phyloP scores from a whole-genome alignment of 2,113 vertebrate species.

The Eidolon helvum region DNA sequence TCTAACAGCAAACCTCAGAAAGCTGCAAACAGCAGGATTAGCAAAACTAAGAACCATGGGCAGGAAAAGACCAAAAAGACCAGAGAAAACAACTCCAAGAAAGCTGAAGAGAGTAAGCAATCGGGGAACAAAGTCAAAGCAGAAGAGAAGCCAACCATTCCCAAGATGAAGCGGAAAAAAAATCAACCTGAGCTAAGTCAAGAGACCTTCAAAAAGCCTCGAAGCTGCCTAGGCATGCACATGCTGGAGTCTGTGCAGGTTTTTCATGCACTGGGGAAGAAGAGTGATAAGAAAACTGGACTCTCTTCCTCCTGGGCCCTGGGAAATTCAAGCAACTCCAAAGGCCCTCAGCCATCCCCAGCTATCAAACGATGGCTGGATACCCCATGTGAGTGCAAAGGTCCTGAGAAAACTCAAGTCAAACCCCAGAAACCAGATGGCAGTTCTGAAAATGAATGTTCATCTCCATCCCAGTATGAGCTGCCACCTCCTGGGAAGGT shows the following conservation, averaged over 20 bases:
- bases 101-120: not conserved
- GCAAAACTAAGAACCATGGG: not conserved
- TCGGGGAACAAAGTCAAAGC: not conserved
- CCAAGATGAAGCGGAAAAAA: not conserved
- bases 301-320: not conserved
- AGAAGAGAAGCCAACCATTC: constrained; percentile 13
- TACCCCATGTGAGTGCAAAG: not conserved
- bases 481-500: constrained; percentile 48
- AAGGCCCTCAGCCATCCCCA: not conserved
- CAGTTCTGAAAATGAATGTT: not conserved
- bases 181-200: not conserved
- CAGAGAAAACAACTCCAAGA: not conserved
- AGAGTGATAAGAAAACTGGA: not conserved
- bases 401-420: not conserved
- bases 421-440: not conserved
- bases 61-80: not conserved
- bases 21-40: not conserved
- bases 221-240: constrained; percentile 19
- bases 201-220: constrained; percentile 42
- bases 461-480: not conserved
- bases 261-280: constrained; percentile 59
- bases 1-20: not conserved
- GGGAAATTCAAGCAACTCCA: not conserved
- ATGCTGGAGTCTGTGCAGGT: constrained; percentile 63
- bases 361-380: not conserved